phyloP scores from a whole-genome alignment of 2,888 invertebrate species.

The Hyppa rectilinea region DNA sequence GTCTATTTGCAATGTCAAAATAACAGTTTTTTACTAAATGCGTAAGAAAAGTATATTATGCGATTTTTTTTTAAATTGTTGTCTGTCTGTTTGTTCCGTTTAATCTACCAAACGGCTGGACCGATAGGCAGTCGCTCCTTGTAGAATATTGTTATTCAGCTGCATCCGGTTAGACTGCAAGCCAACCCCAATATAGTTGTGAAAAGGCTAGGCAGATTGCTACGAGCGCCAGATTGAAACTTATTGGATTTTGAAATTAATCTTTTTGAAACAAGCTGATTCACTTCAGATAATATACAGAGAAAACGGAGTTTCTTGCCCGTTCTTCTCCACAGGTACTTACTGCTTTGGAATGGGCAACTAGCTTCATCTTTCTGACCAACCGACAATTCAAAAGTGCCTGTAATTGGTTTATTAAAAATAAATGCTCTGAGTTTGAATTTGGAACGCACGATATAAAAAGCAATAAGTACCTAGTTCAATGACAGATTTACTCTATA shows the following conservation, averaged over 20 bases:
- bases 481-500: slow-evolving; percentile 18
- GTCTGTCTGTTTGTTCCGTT: too few species aligned
- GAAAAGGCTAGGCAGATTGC: too few species aligned
- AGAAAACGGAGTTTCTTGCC: background rate
- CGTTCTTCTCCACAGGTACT: background rate
- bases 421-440: background rate
- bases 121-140: too few species aligned
- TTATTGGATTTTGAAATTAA: background rate
- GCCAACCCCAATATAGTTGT: too few species aligned
- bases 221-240: background rate
- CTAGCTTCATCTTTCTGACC: background rate
- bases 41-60: too few species aligned
- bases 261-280: background rate
- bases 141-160: too few species aligned
- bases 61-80: too few species aligned
- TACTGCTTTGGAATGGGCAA: background rate
- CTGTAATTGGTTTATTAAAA: background rate
- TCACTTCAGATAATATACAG: too few species aligned
- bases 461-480: background rate
- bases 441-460: background rate
- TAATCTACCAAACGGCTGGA: too few species aligned
- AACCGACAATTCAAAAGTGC: background rate
- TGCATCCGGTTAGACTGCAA: too few species aligned
- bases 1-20: too few species aligned
- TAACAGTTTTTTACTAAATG: too few species aligned